Evolutionary conservation across 2,113 vertebrate genomes (phyloP).

Genomic region (Dipodomys ordii): DNA sequence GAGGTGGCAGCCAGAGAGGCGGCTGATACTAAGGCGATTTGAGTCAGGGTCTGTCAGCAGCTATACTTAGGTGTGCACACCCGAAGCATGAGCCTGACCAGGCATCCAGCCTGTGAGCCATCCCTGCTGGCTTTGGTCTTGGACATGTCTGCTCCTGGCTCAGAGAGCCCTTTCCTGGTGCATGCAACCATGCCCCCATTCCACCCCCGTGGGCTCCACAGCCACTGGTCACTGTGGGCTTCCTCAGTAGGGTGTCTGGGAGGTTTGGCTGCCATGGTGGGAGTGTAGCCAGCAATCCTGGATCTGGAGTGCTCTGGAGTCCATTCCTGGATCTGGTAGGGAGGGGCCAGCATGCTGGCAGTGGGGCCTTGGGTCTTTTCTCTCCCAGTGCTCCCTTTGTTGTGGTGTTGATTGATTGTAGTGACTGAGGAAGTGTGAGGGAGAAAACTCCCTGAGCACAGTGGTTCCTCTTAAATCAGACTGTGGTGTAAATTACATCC

Average conservation of each 20-base stretch:
- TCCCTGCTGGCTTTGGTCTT: not conserved
- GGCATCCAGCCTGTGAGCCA: rapidly evolving
- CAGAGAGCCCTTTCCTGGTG: not conserved
- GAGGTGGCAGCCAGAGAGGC: not conserved
- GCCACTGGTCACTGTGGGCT: not conserved
- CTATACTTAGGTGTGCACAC: not conserved
- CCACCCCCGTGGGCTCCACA: too few relatives aligned
- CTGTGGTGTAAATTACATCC: rapidly evolving
- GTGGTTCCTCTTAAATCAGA: not conserved
- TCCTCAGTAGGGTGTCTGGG: not conserved
- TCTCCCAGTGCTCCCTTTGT: not conserved
- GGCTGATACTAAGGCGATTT: not conserved
- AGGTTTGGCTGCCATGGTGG: not conserved
- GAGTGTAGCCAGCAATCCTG: not conserved
- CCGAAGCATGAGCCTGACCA: rapidly evolving
- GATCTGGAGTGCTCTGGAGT: not conserved
- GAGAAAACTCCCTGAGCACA: not conserved
- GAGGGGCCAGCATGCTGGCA: not conserved
- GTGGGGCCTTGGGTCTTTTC: not conserved
- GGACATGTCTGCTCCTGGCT: too few relatives aligned
- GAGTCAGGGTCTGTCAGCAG: not conserved
- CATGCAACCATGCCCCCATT: too few relatives aligned
- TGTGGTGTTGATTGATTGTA: not conserved
- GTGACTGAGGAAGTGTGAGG: not conserved
- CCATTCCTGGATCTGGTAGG: too few relatives aligned